A percentile compares a stretch with the other conserved stretches of the same genome.
Evolutionary conservation across 2,113 vertebrate species (phyloP).

Genomic region (Nothobranchius furzeri): DNA sequence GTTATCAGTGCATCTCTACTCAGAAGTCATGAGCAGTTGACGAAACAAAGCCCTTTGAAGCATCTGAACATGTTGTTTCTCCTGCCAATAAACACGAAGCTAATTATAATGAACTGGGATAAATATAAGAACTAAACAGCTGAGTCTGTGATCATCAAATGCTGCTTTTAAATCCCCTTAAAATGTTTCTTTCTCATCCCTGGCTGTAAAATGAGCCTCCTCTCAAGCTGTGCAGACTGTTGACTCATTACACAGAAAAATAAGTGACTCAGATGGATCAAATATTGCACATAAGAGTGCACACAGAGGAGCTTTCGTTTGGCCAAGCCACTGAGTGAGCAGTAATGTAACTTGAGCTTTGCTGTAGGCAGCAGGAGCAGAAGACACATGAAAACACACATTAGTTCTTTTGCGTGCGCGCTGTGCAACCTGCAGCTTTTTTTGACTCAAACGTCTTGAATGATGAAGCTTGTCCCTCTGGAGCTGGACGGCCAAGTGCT

Average conservation of each 20-base stretch:
- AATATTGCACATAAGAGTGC: conserved; percentile 47
- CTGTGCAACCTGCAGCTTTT: conserved; percentile 55
- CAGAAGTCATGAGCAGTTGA: not conserved
- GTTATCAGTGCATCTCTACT: not conserved
- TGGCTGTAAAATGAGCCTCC: conserved; percentile 4
- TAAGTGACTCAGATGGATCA: conserved; percentile 47
- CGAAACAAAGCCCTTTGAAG: no score
- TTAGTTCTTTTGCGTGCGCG: conserved; percentile 50
- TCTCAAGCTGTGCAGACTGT: conserved; percentile 13
- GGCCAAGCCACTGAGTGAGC: conserved; percentile 45
- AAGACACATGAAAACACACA: conserved; percentile 49
- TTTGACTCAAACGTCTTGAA: conserved; percentile 50
- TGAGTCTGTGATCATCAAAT: not conserved
- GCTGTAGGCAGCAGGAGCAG: conserved; percentile 51
- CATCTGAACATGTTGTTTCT: no score
- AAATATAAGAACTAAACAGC: not conserved
- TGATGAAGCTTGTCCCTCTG: conserved; percentile 57
- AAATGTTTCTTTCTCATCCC: conserved; percentile 2
- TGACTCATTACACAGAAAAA: conserved; percentile 41
- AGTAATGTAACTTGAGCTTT: conserved; percentile 51
- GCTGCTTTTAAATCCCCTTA: not conserved
- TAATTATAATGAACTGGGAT: not conserved
- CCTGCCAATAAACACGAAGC: no score
- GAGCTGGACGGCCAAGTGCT: conserved; percentile 48
- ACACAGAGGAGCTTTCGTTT: conserved; percentile 62